Base-by-base conservation (phyloP, 1,140 invertebrate species). In the Stegodyphus mimosarum region DNA sequence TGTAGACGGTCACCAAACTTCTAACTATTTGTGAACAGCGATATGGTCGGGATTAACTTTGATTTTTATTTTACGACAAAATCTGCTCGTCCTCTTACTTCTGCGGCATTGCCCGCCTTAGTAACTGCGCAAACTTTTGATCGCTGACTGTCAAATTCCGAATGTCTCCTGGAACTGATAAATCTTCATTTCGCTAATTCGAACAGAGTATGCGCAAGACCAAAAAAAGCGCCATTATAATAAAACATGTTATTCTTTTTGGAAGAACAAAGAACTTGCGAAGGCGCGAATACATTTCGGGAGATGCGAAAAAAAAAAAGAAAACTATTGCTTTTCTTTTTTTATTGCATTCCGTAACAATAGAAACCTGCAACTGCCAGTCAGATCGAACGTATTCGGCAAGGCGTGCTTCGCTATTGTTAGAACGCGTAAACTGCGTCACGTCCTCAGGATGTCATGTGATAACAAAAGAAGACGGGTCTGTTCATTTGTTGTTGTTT, bases 401-500 rank as follows among this genome's bases (percentile, higher is more conserved):
- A 73, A 74, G 53, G 51, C 72, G 72, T 52, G 72, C 55, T 60
- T 74, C 15, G 51, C 72, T 74, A 74, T 74, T 74, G 72, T 74
- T 60, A 74, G 72, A 53, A 60, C 51, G 53, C 33, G 53, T n/a
- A 33, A 52, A 52, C 51, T 74, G 72, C 72, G 72, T 74, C 72
- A 74, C 18, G 55, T 74, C 72, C 72, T 74, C n/a, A 60, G 72
- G 52, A 74, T 74, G 53, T 74, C 52, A 18, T n/a, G 51, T 74
- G 72, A 60, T 74, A 60, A 55, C 52, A 60, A 74, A 74, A 55
- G 52, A 17, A 50, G 49, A 52, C 11, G 18, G 11, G 4, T 53
- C 52, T 74, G 52, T 74, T 55, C 52, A n/a, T 18, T 74, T 60
- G 15, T n/a, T 53, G 17, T 74, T 55, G 5, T 73, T 55, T 33